Percentiles rank a stretch among this genome's conserved stretches.
phyloP scores from a whole-genome alignment of 2,797 vertebrate genomes.

The Mionectes olivaceus region DNA sequence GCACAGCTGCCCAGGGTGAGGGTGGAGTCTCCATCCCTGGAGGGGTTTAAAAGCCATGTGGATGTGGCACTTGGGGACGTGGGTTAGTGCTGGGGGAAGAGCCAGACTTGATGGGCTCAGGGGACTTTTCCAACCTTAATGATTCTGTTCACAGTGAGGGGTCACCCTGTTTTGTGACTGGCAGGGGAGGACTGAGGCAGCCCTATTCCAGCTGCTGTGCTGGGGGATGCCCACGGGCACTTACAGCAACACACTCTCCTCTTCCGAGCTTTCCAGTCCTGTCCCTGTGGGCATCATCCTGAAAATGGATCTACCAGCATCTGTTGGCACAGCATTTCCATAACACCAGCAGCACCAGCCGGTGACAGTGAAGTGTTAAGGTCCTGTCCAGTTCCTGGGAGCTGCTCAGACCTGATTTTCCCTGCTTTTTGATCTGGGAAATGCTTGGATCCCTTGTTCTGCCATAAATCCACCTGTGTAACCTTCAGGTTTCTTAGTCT shows the following conservation, averaged over 20 bases:
- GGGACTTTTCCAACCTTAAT: neutral
- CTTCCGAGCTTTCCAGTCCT: neutral
- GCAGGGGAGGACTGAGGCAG: fast-evolving
- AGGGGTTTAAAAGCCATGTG: neutral
- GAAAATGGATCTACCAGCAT: neutral
- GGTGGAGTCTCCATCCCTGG: neutral
- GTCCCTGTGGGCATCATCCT: neutral
- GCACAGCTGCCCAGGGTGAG: neutral
- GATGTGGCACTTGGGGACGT: neutral
- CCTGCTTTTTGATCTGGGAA: neutral
- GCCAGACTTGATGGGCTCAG: neutral
- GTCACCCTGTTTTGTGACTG: neutral
- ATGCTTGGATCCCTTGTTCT: neutral
- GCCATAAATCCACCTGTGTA: fast-evolving
- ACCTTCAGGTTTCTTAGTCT: neutral
- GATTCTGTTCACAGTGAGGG: fast-evolving
- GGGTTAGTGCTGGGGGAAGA: neutral
- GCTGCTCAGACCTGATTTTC: neutral
- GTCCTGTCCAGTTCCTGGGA: neutral
- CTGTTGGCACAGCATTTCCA: neutral
- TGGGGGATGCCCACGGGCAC: fast-evolving
- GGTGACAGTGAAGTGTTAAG: fast-evolving
- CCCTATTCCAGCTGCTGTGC: neutral
- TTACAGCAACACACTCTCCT: fast-evolving
- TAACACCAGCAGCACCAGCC: fast-evolving